Percentiles rank a stretch among this genome's conserved stretches.
Conservation (phyloP, 35 echinoderm and acorn worm species). For the Lytechinus variegatus region DNA sequence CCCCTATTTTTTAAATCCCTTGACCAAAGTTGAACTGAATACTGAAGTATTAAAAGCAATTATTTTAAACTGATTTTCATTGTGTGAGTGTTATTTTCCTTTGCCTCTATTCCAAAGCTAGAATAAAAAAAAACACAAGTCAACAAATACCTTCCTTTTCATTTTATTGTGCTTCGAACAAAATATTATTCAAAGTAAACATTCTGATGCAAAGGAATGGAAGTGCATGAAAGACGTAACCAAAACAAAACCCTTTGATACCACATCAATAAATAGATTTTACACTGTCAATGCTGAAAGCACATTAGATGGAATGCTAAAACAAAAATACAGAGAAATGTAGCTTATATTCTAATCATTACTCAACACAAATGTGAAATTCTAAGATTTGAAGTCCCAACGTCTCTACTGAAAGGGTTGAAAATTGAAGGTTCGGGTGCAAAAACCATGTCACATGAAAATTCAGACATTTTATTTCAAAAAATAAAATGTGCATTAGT, state of each 20-base stretch:
- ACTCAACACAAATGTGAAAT: slow-evolving; percentile 7
- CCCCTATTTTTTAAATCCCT: too few relatives aligned
- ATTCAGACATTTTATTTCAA: background rate
- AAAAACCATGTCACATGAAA: background rate
- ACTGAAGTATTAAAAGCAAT: too few relatives aligned
- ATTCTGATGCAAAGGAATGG: background rate
- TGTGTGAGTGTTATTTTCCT: too few relatives aligned
- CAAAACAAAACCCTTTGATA: background rate
- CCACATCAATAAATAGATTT: background rate
- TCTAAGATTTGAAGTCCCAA: too few relatives aligned
- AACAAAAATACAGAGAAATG: too few relatives aligned
- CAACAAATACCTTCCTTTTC: background rate
- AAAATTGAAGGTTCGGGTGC: background rate
- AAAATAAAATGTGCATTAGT: background rate
- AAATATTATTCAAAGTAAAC: background rate
- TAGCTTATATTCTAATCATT: too few relatives aligned
- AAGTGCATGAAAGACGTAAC: background rate
- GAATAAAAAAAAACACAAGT: too few relatives aligned
- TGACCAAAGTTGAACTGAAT: too few relatives aligned
- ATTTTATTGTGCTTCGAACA: background rate
- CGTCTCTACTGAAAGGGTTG: background rate
- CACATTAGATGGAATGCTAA: background rate
- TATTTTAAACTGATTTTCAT: too few relatives aligned
- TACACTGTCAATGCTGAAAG: background rate
- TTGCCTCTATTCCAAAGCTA: too few relatives aligned